Evolutionary conservation across 1,140 invertebrate species (phyloP), one percentile per base, ranked within the genome.

Genomic region (Drosophila lowei): DNA sequence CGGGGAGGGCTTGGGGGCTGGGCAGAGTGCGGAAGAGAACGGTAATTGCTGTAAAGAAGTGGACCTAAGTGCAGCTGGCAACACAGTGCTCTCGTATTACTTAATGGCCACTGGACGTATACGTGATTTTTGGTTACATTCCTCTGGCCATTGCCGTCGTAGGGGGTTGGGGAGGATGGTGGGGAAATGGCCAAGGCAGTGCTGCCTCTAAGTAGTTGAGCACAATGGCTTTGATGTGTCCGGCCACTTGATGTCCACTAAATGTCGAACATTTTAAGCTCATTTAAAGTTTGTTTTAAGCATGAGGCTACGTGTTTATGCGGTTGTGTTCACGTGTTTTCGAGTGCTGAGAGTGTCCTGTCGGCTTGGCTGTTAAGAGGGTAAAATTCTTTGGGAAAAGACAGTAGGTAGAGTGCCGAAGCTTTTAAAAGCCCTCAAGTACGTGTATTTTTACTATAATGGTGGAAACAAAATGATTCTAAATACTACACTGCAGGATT

Each of bases 61-160:
- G 62, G 67, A 61, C 70, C 63, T 50, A 67, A 75, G 75, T 75
- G 79, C 75, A 79, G 66, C 66, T 75, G 70, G 53, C 50, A 63
- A 71, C 75, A 9, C 8, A 42, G 53, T 61, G 73, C 79, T 76
- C 67, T 80, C 58, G 64, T 80, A 80, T 80, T 83, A 81, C 79
- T 75, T 80, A 62, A 68, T 60, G 67, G 62, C 81, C 73, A 85
- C 78, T 86, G 84, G 77, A 64, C 81, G 81, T 74, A 73, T 86
- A 85, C 81, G 81, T 85, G 81, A 86, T 81, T 63, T 78, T 77
- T 77, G 73, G 72, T 74, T 57, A 76, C 72, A 61, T 75, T 68
- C 52, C 57, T 55, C 56, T 56, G 42, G 43, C 25, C 55, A 60
- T 44, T 46, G 52, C 53, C 30, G 52, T 43, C 44, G 28, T 53